Conservation (phyloP, 2,113 vertebrate genomes). For the Gobio gobio region DNA sequence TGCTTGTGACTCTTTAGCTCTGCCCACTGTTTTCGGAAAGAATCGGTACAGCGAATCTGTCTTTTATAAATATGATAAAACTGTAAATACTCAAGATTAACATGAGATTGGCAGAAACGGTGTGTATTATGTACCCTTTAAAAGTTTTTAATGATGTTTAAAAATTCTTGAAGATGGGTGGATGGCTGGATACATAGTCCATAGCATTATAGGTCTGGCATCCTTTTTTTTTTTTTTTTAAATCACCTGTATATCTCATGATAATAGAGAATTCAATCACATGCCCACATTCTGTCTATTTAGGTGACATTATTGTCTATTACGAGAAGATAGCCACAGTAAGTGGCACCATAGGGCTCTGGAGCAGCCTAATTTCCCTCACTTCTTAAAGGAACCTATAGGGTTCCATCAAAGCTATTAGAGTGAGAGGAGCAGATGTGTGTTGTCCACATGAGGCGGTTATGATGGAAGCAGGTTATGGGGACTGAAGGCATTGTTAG, state of each 20-base stretch:
- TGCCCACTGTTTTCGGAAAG: too few species aligned
- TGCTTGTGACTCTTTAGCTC: too few species aligned
- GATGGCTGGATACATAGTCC: not conserved
- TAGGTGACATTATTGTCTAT: conserved; percentile 3
- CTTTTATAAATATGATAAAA: too few species aligned
- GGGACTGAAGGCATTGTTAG: conserved; percentile 54
- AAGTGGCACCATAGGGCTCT: not conserved
- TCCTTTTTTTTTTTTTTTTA: not conserved
- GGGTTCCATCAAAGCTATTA: conserved; percentile 49
- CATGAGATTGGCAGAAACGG: too few species aligned
- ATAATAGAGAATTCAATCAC: not conserved
- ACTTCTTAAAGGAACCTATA: conserved; percentile 26
- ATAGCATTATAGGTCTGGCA: not conserved
- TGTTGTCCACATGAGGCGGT: conserved; percentile 22
- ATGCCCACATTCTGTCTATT: not conserved
- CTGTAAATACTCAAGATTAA: too few species aligned
- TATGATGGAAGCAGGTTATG: conserved; percentile 34
- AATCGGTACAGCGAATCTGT: too few species aligned
- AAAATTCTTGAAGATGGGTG: too few species aligned
- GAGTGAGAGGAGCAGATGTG: not conserved
- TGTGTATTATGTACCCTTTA: too few species aligned
- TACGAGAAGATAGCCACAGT: not conserved
- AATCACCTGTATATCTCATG: not conserved
- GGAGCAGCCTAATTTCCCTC: not conserved
- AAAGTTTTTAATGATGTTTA: too few species aligned